Evolutionary conservation across 2,113 vertebrate genomes (phyloP), one percentile per base, ranked within the genome.

Genomic region (Pipa parva): DNA sequence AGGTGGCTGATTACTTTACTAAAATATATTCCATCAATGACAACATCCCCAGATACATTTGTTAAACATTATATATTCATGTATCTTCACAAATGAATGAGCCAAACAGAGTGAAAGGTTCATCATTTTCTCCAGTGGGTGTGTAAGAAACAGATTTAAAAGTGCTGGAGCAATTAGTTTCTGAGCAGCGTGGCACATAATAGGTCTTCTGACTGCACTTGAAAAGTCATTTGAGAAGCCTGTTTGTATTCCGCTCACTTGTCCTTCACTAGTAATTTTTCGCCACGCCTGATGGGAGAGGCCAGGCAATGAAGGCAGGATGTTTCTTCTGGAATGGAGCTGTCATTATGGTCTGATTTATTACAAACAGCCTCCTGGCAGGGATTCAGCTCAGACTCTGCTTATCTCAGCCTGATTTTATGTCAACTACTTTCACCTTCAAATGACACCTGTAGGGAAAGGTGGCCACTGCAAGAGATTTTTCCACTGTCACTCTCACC

Each of bases 391-490:
- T 58, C 55, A 58, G n/a, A 29, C 29, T 21, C 20, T 33, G 55
- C 29, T 18, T 58, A 58, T 58, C 31, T 21, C 55, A 7, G 20
- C 29, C 20, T 29, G 11, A 29, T 36, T 58, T 58, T 58, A 58
- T 58, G 55, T 58, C 28, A 36, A 20, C 20, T 18, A 36, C 29
- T 36, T 36, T 58, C 55, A 58, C 55, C 55, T 58, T 58, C 28
- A 58, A 36, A 36, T 22, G 55, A 58, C 29, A 58, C 55, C 55
- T 58, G 55, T 18, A 36, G 55, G 31, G 25, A 21, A 10, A 24
- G 55, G 31, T 36, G 55, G n/a, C 18, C 18, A 56, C 28, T 36
- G 55, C 12, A 7, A 15, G 50, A 58, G 18, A 36, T 28, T 31
- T 25, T 5, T 20, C 18, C 3, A 21, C 46, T 1, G 7, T 54